These are phyloP conservation scores for Heteromurus nitidus DNA, from an alignment of 2,888 invertebrate genomes.

Conservation along the genomic window DNA sequence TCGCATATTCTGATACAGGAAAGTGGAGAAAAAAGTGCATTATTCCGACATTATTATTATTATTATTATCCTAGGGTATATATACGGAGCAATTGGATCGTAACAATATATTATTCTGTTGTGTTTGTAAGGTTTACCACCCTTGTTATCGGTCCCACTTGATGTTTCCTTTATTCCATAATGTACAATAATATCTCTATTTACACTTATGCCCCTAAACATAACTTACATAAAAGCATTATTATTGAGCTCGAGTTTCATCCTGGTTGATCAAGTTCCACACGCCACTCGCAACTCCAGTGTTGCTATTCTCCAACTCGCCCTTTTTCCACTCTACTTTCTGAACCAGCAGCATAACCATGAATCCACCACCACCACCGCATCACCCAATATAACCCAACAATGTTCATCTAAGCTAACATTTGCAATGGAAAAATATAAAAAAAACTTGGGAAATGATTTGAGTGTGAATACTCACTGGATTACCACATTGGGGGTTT, in stretches of 20 bases:
- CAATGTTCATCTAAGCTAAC: conserved; percentile 1
- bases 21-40: no score
- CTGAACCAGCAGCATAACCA: no score
- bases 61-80: neutral
- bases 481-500: conserved; percentile 6
- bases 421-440: conserved; percentile 2
- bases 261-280: conserved; percentile 54
- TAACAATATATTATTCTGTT: conserved; percentile 50
- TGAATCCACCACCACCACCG: no score
- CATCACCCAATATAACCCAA: no score
- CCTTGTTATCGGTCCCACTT: conserved; percentile 51
- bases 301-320: no score
- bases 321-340: no score
- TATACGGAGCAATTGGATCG: neutral
- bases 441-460: no score
- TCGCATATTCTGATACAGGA: conserved; percentile 18
- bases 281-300: neutral
- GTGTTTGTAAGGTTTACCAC: neutral
- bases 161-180: conserved; percentile 56
- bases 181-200: conserved; percentile 50
- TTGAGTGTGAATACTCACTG: conserved; percentile 24
- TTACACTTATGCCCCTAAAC: conserved; percentile 39
- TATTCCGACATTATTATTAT: conserved; percentile 33
- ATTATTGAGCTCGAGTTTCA: conserved; percentile 46
- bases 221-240: conserved; percentile 26